Evolutionary conservation across 1,140 invertebrate genomes (phyloP).

Genomic region (Bactericera cockerelli): DNA sequence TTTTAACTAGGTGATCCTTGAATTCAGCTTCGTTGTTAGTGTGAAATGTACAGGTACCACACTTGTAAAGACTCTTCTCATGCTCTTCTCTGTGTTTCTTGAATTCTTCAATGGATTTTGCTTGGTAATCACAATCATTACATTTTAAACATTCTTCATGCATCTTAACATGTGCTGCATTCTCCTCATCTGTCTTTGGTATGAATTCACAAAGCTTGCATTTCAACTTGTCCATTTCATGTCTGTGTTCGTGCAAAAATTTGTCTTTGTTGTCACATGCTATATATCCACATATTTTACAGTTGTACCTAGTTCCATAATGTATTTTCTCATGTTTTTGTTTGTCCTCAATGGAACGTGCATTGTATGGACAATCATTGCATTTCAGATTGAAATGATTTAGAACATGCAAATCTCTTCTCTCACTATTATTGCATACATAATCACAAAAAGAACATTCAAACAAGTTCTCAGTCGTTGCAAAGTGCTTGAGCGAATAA

Average conservation of each 20-base stretch:
- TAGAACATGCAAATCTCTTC: not conserved
- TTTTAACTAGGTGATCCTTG: not conserved
- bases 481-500: too few species aligned
- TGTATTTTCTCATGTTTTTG: not conserved
- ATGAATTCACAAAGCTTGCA: not conserved
- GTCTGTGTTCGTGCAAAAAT: not conserved
- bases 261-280: not conserved
- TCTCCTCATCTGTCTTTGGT: not conserved
- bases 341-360: not conserved
- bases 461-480: too few species aligned
- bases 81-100: not conserved
- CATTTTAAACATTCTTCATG: slow-evolving; percentile 1
- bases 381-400: slow-evolving; percentile 7
- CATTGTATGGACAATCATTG: not conserved
- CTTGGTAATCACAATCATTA: not conserved
- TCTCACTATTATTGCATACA: not conserved
- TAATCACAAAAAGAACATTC: not conserved
- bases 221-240: slow-evolving; percentile 2
- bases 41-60: not conserved
- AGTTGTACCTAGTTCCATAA: not conserved
- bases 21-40: not conserved
- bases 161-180: not conserved
- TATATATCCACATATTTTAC: not conserved
- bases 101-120: not conserved
- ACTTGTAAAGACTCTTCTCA: not conserved